Percentiles rank a stretch among this genome's conserved stretches.
These are phyloP conservation scores for Eupithecia pulchellata DNA, from an alignment of 2,888 invertebrate species.

Conservation along the genomic window DNA sequence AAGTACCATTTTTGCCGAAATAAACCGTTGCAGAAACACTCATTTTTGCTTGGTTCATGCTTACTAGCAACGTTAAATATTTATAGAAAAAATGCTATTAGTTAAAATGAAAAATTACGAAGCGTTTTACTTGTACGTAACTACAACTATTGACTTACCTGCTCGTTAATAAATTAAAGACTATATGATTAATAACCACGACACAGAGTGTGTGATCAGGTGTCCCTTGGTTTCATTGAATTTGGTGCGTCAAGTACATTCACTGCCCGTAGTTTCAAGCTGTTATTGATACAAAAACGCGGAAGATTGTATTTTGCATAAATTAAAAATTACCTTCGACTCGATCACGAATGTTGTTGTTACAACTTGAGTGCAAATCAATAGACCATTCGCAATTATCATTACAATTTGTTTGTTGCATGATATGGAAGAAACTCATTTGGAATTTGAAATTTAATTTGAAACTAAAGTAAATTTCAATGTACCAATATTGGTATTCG, in stretches of 20 bases:
- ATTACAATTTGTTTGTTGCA: neutral
- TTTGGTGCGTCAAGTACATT: neutral
- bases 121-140: neutral
- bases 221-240: neutral
- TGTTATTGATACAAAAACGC: neutral
- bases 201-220: neutral
- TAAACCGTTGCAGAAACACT: too few species aligned
- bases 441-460: neutral
- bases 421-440: neutral
- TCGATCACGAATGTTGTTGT: neutral
- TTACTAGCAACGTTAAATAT: too few species aligned
- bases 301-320: neutral
- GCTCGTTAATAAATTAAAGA: neutral
- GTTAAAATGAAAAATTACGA: neutral
- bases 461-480: neutral
- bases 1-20: too few species aligned
- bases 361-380: slow-evolving; percentile 1
- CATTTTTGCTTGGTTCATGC: too few species aligned
- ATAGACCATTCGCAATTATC: neutral
- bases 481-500: too few species aligned
- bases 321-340: neutral
- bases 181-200: neutral
- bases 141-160: neutral
- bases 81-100: too few species aligned
- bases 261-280: neutral